phyloP scores from a whole-genome alignment of 2,888 invertebrate genomes.

The Aporophyla nigra region DNA sequence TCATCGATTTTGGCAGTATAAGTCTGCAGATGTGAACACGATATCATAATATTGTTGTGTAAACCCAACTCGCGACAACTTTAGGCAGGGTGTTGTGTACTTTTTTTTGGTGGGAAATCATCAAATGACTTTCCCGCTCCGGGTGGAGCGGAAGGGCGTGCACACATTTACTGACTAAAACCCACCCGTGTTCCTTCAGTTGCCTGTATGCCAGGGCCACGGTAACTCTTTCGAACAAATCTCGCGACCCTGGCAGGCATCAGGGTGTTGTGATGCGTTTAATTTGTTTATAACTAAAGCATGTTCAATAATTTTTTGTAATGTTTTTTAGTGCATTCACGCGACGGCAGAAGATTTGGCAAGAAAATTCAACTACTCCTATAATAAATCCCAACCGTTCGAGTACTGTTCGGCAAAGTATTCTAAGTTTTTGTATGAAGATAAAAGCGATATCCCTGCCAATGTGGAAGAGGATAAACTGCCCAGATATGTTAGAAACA shows the following conservation, averaged over 20 bases:
- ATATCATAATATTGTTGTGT: not conserved
- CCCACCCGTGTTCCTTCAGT: no score
- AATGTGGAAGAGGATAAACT: constrained; percentile 30
- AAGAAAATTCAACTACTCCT: constrained; percentile 89
- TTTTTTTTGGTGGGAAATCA: no score
- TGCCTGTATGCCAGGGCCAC: no score
- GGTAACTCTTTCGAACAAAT: no score
- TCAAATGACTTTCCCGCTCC: no score
- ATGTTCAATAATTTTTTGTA: constrained; percentile 75
- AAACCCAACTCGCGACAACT: not conserved
- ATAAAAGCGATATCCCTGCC: constrained; percentile 48
- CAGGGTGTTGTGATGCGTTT: not conserved
- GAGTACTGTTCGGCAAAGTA: constrained; percentile 96
- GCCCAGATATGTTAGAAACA: constrained; percentile 80
- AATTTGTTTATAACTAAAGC: not conserved
- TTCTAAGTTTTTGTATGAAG: constrained; percentile 88
- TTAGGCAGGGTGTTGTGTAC: not conserved
- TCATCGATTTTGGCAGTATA: not conserved
- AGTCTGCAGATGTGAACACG: not conserved
- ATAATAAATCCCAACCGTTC: constrained; percentile 83
- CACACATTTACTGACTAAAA: no score
- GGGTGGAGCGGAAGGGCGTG: no score
- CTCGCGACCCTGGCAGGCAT: no score
- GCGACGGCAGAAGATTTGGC: constrained; percentile 94
- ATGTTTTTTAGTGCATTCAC: constrained; percentile 92